Percentiles rank a stretch among this genome's conserved stretches.
Evolutionary conservation across 2,113 vertebrate species (phyloP).

Genomic region (Nothocercus julius): DNA sequence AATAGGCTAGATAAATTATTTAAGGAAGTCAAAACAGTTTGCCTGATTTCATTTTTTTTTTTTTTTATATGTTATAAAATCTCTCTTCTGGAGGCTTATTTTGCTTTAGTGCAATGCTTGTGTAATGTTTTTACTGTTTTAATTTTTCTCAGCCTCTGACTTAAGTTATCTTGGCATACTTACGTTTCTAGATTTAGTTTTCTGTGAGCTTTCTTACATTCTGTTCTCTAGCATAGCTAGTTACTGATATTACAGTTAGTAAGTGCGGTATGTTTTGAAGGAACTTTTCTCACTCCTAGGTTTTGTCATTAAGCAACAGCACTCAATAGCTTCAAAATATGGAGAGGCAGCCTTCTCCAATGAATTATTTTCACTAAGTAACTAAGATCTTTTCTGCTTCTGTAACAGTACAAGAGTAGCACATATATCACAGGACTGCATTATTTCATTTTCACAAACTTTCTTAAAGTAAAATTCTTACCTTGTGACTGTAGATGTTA

Average conservation of each 20-base stretch:
- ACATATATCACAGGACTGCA: neutral
- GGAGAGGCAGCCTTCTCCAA: neutral
- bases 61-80: neutral
- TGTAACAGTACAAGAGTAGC: neutral
- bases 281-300: neutral
- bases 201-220: neutral
- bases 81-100: neutral
- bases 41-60: neutral
- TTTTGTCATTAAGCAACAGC: neutral
- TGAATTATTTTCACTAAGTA: neutral
- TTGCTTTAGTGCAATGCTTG: neutral
- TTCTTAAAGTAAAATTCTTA: neutral
- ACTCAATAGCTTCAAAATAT: neutral
- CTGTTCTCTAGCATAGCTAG: neutral
- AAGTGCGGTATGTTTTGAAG: neutral
- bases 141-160: neutral
- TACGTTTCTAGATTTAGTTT: neutral
- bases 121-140: neutral
- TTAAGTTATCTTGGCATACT: neutral
- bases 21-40: neutral
- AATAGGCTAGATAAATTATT: neutral
- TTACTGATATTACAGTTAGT: neutral
- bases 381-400: neutral
- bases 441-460: neutral
- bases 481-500: neutral